Evolutionary conservation across 1,140 invertebrate species (phyloP).

Genomic region (Drosophila ohnishii): DNA sequence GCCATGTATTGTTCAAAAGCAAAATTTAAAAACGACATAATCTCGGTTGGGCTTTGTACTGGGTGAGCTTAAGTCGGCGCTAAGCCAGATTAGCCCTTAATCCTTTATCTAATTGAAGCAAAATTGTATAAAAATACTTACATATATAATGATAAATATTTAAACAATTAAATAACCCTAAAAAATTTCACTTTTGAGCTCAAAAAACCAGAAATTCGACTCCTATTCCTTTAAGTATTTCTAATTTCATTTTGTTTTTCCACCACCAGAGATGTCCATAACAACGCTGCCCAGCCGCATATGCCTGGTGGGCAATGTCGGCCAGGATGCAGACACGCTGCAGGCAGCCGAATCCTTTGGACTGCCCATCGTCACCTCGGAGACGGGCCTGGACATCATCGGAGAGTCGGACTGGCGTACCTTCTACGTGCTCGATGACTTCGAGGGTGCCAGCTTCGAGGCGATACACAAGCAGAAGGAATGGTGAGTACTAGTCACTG

Average conservation of each 20-base stretch:
- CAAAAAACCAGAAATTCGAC: no score
- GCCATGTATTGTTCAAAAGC: no score
- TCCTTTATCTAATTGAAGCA: no score
- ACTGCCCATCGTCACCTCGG: slow-evolving; percentile 86
- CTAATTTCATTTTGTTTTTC: slow-evolving; percentile 7
- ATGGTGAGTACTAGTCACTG: slow-evolving; percentile 83
- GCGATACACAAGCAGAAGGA: slow-evolving; percentile 87
- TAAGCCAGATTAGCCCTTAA: no score
- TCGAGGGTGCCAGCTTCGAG: slow-evolving; percentile 87
- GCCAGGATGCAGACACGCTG: slow-evolving; percentile 84
- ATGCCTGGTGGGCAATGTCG: slow-evolving; percentile 86
- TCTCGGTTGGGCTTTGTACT: no score
- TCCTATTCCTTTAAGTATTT: neutral
- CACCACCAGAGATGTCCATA: slow-evolving; percentile 74
- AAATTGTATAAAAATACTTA: no score
- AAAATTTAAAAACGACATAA: no score
- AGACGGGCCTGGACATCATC: slow-evolving; percentile 85
- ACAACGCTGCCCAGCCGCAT: slow-evolving; percentile 83
- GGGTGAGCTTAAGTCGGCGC: no score
- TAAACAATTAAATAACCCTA: no score
- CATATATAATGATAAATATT: no score
- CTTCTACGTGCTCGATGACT: slow-evolving; percentile 88
- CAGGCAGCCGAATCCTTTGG: slow-evolving; percentile 86
- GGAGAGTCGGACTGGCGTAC: slow-evolving; percentile 86
- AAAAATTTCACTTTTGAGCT: no score